Base-by-base conservation (phyloP, 2,113 vertebrate species). In the Scortum barcoo region DNA sequence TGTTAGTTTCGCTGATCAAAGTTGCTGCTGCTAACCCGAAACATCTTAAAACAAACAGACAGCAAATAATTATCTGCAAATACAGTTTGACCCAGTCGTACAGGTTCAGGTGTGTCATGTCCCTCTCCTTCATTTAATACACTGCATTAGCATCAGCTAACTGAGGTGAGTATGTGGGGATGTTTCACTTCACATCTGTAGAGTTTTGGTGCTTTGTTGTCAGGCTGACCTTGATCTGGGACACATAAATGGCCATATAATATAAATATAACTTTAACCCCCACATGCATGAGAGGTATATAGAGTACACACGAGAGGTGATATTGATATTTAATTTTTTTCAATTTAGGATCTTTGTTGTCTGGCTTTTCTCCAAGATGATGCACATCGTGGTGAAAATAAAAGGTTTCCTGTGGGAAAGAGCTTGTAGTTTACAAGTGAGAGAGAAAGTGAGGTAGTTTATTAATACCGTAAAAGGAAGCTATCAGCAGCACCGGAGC, bases 61-160 rank as follows among this genome's bases (percentile, higher is more conserved):
- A 3, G 22, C 53, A 3, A 54, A 54, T 1, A 56, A 36, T 48
- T 16, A 57, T 73, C 7, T 67, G 51, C 61, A 72, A 72, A 57
- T 65, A 72, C 28, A 0, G 5, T 66, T 48, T 66, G 26, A 72
- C 50, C 78, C 40, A 48, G 69, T 66, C 36, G n/a, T 8, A 17
- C n/a, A 60, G 44, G 54, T 61, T 63, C 19, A 42, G 76, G n/a
- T 61, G 16, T 51, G 76, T 69, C 54, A 78, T 22, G 33, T 61
- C 22, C 42, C 30, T 51, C 54, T 38, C 16, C 20, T 8, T 38
- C 11, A 26, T 77, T 1, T 36, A 26, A 58, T 13, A 68, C 28
- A 58, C n/a, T n/a, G 26, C 56, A 5, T 73, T 28, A 19, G 20
- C 26, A 61, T 61, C 71, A 24, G 42, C 12, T 22, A 17, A 38